phyloP scores from a whole-genome alignment of 2,113 vertebrate genomes.

The Gallinago media region DNA sequence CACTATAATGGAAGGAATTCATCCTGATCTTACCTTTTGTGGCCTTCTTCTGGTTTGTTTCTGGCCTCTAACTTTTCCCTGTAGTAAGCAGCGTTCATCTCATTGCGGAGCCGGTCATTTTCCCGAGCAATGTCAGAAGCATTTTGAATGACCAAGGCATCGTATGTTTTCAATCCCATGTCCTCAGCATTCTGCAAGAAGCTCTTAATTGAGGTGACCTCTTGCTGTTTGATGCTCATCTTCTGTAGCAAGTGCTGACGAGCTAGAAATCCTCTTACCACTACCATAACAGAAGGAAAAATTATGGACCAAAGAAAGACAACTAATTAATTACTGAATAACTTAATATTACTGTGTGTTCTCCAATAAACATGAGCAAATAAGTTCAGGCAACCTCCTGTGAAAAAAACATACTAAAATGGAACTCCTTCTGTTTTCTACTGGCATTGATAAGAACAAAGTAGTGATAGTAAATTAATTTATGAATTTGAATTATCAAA shows the following conservation, averaged over 20 bases:
- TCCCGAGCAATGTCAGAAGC: constrained; percentile 92
- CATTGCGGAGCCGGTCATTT: constrained; percentile 85
- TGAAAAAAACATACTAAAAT: background rate
- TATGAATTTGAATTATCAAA: background rate
- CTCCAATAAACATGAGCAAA: background rate
- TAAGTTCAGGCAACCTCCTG: background rate
- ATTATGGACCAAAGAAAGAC: background rate
- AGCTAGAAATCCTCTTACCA: constrained; percentile 90
- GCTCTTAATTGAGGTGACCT: constrained; percentile 79
- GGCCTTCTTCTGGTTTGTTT: constrained; percentile 81
- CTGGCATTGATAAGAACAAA: background rate
- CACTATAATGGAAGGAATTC: background rate
- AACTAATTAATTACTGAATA: background rate
- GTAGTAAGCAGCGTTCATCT: constrained; percentile 75
- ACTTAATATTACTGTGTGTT: background rate
- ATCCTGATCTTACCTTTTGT: constrained; percentile 77
- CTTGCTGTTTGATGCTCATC: constrained; percentile 79
- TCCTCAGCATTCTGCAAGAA: constrained; percentile 92
- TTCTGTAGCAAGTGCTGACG: constrained; percentile 79
- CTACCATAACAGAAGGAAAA: constrained; percentile 72
- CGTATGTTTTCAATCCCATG: constrained; percentile 86
- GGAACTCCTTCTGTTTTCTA: background rate
- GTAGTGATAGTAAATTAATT: background rate
- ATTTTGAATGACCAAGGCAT: constrained; percentile 93
- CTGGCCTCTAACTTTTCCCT: constrained; percentile 82